Conservation (phyloP, 2,797 vertebrate species). For the Enteromius mattozi region DNA sequence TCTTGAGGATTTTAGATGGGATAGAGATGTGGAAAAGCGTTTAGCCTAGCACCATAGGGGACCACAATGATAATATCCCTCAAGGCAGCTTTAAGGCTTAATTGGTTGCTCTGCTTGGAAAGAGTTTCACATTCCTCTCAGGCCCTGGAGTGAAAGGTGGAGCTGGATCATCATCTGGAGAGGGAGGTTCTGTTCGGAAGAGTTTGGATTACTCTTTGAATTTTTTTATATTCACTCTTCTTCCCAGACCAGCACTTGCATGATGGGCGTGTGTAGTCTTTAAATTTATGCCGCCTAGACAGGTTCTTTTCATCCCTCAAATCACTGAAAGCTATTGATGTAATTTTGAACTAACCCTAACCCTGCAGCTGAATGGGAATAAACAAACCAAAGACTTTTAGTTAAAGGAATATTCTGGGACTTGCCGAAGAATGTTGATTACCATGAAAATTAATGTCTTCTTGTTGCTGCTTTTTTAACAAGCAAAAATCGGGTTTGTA, state of each 20-base stretch:
- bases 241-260: background rate
- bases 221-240: slow-evolving; percentile 43
- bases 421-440: background rate
- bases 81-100: slow-evolving; percentile 60
- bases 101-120: slow-evolving; percentile 60
- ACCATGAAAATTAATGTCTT: background rate
- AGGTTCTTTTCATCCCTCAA: slow-evolving; percentile 12
- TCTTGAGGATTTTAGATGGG: slow-evolving; percentile 16
- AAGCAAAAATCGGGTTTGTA: background rate
- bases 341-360: slow-evolving; percentile 25
- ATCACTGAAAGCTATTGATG: slow-evolving; percentile 19
- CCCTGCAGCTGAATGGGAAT: slow-evolving; percentile 1
- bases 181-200: slow-evolving; percentile 28
- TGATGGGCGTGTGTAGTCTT: slow-evolving; percentile 19
- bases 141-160: slow-evolving; percentile 57
- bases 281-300: background rate
- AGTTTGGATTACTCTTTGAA: slow-evolving; percentile 32
- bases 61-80: slow-evolving; percentile 63
- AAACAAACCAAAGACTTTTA: slow-evolving; percentile 1
- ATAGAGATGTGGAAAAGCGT: slow-evolving; percentile 47
- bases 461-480: background rate
- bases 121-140: slow-evolving; percentile 63
- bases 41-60: slow-evolving; percentile 48
- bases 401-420: slow-evolving; percentile 1
- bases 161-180: slow-evolving; percentile 35